Conservation (phyloP, 2,113 vertebrate genomes). For the Neodon shergylaensis region DNA sequence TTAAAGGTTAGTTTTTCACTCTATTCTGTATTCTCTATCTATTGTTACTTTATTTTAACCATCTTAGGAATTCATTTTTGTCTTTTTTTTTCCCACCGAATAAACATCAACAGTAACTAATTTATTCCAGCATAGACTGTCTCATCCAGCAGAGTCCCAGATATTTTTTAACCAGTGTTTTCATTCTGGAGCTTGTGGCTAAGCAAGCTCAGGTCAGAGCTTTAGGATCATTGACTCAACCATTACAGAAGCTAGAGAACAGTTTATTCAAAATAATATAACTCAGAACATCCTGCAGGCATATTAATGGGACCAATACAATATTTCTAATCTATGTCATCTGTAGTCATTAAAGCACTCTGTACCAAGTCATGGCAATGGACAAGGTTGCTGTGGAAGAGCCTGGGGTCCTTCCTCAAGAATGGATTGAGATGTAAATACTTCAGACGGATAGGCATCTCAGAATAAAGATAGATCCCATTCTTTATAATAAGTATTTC, state of each 20-base stretch:
- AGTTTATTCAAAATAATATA: background rate
- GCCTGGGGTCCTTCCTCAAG: background rate
- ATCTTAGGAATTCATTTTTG: background rate
- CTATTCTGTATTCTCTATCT: background rate
- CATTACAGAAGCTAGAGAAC: background rate
- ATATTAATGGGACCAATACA: background rate
- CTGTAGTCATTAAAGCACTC: background rate
- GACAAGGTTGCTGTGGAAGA: background rate
- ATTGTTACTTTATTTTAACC: background rate
- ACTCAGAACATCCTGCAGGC: background rate
- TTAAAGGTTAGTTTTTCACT: background rate
- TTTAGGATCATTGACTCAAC: background rate
- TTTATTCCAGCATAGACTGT: conserved; percentile 1
- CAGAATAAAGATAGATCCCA: background rate
- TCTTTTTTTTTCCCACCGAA: conserved; percentile 27
- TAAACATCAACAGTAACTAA: conserved; percentile 27
- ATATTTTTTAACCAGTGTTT: background rate
- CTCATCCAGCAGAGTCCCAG: background rate
- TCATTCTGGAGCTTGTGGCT: background rate
- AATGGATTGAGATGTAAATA: background rate
- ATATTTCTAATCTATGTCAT: conserved; percentile 19
- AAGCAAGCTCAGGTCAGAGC: conserved; percentile 9
- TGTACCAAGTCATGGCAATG: background rate
- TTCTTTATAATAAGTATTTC: conserved; percentile 7
- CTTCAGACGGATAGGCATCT: background rate